Percentiles rank a stretch among this genome's conserved stretches.
These are phyloP conservation scores for Papilio demoleus DNA, from an alignment of 2,888 invertebrate genomes.

Conservation along the genomic window DNA sequence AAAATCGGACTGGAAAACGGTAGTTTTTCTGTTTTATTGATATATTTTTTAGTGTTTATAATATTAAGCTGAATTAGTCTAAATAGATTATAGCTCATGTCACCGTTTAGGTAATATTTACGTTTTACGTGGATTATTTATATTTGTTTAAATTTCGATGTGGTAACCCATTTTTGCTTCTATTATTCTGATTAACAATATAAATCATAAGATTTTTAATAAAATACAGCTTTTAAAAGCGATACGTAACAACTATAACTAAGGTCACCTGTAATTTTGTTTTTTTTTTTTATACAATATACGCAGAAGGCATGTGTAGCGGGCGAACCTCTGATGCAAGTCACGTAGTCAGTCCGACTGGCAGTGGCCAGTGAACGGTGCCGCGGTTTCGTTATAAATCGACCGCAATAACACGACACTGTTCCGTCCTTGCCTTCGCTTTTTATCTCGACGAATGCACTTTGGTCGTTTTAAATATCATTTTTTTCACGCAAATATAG, in stretches of 20 bases:
- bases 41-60: background rate
- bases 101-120: background rate
- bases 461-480: constrained; percentile 12
- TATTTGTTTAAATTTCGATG: no score
- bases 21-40: background rate
- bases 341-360: constrained; percentile 37
- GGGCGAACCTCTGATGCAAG: constrained; percentile 35
- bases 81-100: background rate
- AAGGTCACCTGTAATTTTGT: no score
- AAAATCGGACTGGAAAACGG: background rate
- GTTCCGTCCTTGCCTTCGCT: constrained; percentile 19
- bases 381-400: constrained; percentile 43
- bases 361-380: constrained; percentile 40
- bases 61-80: background rate
- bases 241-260: no score
- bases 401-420: constrained; percentile 40
- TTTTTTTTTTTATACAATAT: background rate
- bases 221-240: no score
- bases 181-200: no score
- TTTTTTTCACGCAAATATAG: background rate
- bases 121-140: background rate
- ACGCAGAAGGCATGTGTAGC: no score
- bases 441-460: constrained; percentile 19
- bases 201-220: no score
- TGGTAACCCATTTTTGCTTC: no score